Evolutionary conservation across 2,797 vertebrate species (phyloP).

Genomic region (Sparidentex hasta): DNA sequence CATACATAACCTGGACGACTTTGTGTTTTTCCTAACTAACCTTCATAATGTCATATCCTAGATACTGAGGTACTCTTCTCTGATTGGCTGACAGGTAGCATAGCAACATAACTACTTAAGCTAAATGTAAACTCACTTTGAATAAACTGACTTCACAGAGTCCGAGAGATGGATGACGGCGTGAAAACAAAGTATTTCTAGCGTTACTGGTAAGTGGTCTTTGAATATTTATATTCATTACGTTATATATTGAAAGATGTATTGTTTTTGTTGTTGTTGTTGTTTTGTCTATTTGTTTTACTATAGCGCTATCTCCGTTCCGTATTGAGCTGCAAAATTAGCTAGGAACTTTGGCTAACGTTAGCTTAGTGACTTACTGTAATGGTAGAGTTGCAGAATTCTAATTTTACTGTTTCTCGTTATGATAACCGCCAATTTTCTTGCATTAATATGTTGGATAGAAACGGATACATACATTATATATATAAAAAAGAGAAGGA

Average conservation of each 20-base stretch:
- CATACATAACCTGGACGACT: not conserved
- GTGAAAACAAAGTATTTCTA: not conserved
- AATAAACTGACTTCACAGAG: not conserved
- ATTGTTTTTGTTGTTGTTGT: too few relatives aligned
- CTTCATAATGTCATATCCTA: too few relatives aligned
- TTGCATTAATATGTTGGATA: too few relatives aligned
- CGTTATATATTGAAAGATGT: not conserved
- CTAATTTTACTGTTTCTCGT: too few relatives aligned
- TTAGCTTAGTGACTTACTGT: not conserved
- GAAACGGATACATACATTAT: too few relatives aligned
- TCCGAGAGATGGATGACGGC: not conserved
- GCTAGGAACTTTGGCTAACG: not conserved
- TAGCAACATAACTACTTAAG: not conserved
- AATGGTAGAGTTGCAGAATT: too few relatives aligned
- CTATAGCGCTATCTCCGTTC: not conserved
- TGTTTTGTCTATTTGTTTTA: not conserved
- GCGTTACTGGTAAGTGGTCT: not conserved
- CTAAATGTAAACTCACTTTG: not conserved
- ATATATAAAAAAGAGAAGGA: too few relatives aligned
- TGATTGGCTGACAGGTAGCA: slow-evolving; percentile 35
- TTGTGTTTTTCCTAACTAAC: not conserved
- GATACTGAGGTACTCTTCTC: not conserved
- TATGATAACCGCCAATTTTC: too few relatives aligned
- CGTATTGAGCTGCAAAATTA: too few relatives aligned
- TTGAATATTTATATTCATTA: not conserved